Evolutionary conservation across 2,797 vertebrate species (phyloP).

Genomic region (Danio albolineatus): DNA sequence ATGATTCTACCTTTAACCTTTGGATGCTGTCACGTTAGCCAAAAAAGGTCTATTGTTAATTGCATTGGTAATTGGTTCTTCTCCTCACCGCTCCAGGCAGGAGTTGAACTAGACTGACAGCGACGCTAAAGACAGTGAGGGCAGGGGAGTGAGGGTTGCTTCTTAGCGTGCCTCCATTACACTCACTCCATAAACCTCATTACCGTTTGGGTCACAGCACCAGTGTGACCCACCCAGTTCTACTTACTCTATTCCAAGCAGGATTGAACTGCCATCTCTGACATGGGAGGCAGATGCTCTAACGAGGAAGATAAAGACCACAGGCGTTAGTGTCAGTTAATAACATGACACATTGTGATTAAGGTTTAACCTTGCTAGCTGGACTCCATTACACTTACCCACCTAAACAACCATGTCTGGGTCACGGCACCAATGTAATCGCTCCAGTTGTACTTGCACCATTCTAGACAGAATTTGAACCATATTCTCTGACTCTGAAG

Average conservation of each 20-base stretch:
- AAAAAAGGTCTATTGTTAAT: background rate
- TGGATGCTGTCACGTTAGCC: background rate
- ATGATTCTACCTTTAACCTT: constrained; percentile 8
- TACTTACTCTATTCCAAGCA: background rate
- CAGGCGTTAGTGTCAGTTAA: background rate
- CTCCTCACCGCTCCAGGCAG: too few species aligned
- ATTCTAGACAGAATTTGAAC: too few species aligned
- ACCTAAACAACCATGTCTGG: too few species aligned
- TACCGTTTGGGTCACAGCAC: too few species aligned
- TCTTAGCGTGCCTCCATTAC: too few species aligned
- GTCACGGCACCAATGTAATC: too few species aligned
- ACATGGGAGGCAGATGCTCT: background rate
- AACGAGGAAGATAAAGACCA: background rate
- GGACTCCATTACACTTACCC: too few species aligned
- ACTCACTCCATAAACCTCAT: background rate
- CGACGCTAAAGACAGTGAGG: background rate
- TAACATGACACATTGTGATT: background rate
- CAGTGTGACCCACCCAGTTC: background rate
- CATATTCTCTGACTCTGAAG: too few species aligned
- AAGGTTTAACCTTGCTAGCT: too few species aligned
- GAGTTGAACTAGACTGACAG: too few species aligned
- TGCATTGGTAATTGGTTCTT: background rate
- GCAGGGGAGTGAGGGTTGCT: background rate
- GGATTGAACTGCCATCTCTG: background rate
- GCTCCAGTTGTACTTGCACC: too few species aligned